These are phyloP conservation scores for Scyliorhinus canicula DNA, from an alignment of 2,797 vertebrate species.

Conservation along the genomic window DNA sequence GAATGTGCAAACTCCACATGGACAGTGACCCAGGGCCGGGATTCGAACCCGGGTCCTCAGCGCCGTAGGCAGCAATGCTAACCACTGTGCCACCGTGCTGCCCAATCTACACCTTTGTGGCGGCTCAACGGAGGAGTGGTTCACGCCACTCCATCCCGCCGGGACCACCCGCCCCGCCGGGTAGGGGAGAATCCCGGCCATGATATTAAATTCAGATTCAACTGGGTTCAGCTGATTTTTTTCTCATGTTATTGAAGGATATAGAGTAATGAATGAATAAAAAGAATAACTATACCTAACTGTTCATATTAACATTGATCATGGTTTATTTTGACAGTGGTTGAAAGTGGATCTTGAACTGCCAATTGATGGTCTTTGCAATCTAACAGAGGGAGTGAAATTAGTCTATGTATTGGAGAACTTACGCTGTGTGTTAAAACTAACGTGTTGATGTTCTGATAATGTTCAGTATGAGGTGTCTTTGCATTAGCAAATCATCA, in stretches of 20 bases:
- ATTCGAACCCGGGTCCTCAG: too few species aligned
- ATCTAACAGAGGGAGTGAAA: not conserved
- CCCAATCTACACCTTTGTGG: too few species aligned
- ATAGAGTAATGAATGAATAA: not conserved
- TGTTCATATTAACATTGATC: not conserved
- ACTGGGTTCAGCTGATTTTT: not conserved
- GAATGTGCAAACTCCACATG: too few species aligned
- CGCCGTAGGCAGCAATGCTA: too few species aligned
- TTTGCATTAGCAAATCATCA: not conserved
- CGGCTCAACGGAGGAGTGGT: too few species aligned
- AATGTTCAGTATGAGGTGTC: not conserved
- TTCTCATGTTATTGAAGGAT: not conserved
- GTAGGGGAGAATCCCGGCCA: too few species aligned
- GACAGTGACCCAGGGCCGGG: too few species aligned
- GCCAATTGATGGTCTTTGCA: not conserved
- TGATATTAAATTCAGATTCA: not conserved
- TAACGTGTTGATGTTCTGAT: not conserved
- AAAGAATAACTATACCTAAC: not conserved
- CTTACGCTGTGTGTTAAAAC: not conserved
- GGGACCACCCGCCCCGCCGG: too few species aligned
- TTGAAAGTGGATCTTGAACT: not conserved
- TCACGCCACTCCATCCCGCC: too few species aligned
- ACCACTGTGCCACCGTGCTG: too few species aligned
- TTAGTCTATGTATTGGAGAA: not conserved
- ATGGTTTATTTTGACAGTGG: not conserved